Base-by-base conservation (phyloP, 1,140 invertebrate species). In the Thaumetopoea pityocampa region DNA sequence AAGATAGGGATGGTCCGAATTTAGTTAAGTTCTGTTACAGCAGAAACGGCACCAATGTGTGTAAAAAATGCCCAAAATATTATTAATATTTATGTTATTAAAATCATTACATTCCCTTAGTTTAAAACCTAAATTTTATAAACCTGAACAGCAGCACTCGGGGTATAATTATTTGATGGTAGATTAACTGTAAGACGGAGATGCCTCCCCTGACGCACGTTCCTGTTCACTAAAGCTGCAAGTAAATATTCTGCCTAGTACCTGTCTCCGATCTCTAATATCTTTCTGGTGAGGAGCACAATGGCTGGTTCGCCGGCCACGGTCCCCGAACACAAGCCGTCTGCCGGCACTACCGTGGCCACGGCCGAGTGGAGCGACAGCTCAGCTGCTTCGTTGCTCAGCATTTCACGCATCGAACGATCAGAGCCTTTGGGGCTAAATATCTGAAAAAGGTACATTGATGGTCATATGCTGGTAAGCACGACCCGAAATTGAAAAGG, bases 211-310 rank as follows among this genome's bases (percentile, higher is more conserved):
- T 5, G 2, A 2, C 2, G 8, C 5, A n/a, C 2, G 22, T 5
- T 4, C 5, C 5, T n/a, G n/a, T n/a, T n/a, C 8, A 2, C 22
- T 3, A 7, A n/a, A 23, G 7, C 8, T 23, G 22, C 2, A 2
- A 23, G 22, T 23, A 2, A 7, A 3, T 5, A 17, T 30, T 16
- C 4, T 9, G 18, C 4, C 11, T 19, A 27, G 12, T 36, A 80
- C 72, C 63, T 68, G 4, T 80, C 76, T 9, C 65, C 72, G 18
- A 77, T 65, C 3, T 35, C 36, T 12, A 77, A 33, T 24, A 81
- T 55, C n/a, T 60, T 51, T 0, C 61, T 19, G 26, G 58, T 60
- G 0, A 81, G 23, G 2, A 36, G 26, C 1, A 71, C 3, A 0
- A 72, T 26, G 5, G 65, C 60, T 0, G 51, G 20, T 15, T 44